Conservation (phyloP, 2,797 vertebrate genomes). For the Aldrovandia affinis region DNA sequence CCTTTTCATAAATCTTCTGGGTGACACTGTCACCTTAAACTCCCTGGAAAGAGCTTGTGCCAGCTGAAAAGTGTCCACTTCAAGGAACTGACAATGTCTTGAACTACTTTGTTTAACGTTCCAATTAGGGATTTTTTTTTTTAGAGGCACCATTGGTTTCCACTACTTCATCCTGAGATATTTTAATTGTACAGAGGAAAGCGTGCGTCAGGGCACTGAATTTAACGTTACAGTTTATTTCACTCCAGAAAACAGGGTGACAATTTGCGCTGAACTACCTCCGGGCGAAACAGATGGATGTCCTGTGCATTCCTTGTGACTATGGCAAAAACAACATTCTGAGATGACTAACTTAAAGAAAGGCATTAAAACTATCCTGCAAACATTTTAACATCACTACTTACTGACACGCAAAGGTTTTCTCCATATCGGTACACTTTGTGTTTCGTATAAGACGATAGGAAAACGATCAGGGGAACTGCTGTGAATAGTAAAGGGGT, state of each 20-base stretch:
- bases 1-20: background rate
- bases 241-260: conserved; percentile 59
- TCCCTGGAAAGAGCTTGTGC: background rate
- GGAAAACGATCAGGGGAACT: no score
- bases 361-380: background rate
- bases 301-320: background rate
- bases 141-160: conserved; percentile 45
- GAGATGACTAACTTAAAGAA: background rate
- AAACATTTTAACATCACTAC: background rate
- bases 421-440: background rate
- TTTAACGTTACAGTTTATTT: conserved; percentile 61
- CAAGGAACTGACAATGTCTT: conserved; percentile 56
- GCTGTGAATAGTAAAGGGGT: no score
- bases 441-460: background rate
- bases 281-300: background rate
- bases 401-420: background rate
- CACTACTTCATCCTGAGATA: conserved; percentile 65
- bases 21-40: background rate
- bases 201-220: conserved; percentile 58
- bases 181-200: conserved; percentile 67
- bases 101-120: conserved; percentile 60
- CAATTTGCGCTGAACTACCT: conserved; percentile 25
- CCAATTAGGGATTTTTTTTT: conserved; percentile 55
- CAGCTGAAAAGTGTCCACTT: conserved; percentile 43
- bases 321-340: background rate